These are phyloP conservation scores for Polydrusus tereticollis DNA, from an alignment of 2,888 invertebrate genomes.

Conservation along the genomic window DNA sequence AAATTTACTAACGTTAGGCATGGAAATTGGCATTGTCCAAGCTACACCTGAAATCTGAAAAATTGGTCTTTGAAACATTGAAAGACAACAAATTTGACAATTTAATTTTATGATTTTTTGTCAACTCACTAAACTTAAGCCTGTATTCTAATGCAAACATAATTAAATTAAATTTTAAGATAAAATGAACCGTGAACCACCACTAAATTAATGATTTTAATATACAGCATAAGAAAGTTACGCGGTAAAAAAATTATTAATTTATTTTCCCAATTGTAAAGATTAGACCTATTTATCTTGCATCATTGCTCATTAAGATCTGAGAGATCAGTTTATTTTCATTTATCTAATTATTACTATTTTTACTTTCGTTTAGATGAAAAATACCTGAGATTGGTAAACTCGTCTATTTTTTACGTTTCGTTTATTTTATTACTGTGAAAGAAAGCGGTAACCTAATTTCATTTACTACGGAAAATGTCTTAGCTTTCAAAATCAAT, in stretches of 20 bases:
- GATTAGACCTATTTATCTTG: slow-evolving; percentile 22
- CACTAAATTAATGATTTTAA: too few species aligned
- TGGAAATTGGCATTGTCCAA: too few species aligned
- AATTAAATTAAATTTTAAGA: too few species aligned
- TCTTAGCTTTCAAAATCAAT: too few species aligned
- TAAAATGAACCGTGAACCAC: too few species aligned
- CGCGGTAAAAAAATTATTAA: background rate
- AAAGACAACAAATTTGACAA: too few species aligned
- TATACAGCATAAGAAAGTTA: background rate
- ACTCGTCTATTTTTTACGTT: background rate
- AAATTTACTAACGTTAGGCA: too few species aligned
- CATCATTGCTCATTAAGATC: slow-evolving; percentile 20
- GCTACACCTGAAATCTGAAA: too few species aligned
- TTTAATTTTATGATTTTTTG: too few species aligned
- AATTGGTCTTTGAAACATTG: too few species aligned
- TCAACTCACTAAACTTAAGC: too few species aligned
- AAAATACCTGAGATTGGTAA: slow-evolving; percentile 1
- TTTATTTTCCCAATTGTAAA: background rate
- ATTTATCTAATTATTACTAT: background rate
- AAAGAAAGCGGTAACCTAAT: slow-evolving; percentile 14
- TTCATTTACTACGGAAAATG: background rate
- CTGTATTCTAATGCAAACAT: too few species aligned
- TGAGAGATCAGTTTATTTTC: background rate
- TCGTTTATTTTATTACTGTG: background rate
- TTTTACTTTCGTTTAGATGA: slow-evolving; percentile 13